These are phyloP conservation scores for Vulpes ferrilata DNA, from an alignment of 2,113 vertebrate species.

Conservation along the genomic window DNA sequence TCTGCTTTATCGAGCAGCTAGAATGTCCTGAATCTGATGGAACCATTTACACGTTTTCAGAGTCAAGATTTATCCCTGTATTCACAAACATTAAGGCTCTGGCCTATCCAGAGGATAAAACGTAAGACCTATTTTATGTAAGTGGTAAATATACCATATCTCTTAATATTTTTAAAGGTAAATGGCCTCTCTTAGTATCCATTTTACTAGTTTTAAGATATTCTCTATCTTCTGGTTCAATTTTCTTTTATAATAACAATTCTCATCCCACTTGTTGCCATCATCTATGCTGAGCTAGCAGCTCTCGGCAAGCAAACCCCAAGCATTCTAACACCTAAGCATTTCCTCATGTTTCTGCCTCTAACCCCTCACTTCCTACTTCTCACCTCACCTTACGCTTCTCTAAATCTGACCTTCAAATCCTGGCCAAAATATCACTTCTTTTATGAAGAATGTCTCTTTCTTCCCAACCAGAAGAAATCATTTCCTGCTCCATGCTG, in stretches of 20 bases:
- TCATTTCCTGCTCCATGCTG: slow-evolving; percentile 5
- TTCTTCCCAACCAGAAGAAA: slow-evolving; percentile 6
- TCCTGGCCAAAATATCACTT: neutral
- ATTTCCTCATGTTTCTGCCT: neutral
- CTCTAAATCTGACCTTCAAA: slow-evolving; percentile 62
- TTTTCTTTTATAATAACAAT: neutral
- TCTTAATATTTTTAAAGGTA: slow-evolving; percentile 21
- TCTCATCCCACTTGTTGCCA: neutral
- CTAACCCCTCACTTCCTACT: neutral
- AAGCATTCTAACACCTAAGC: neutral
- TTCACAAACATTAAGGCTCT: neutral
- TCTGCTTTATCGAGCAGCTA: neutral
- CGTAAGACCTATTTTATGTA: neutral
- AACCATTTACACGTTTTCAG: neutral
- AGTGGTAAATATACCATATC: neutral
- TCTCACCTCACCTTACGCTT: neutral
- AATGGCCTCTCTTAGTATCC: neutral
- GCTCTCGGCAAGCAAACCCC: neutral
- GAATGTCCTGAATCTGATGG: neutral
- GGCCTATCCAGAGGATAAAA: neutral
- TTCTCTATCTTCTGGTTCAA: neutral
- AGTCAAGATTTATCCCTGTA: neutral
- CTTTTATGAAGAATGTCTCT: slow-evolving; percentile 48
- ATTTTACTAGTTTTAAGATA: neutral
- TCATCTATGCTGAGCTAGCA: neutral